Evolutionary conservation across 2,888 invertebrate genomes (phyloP), one percentile per base, ranked within the genome.

Genomic region (Ametastegia equiseti): DNA sequence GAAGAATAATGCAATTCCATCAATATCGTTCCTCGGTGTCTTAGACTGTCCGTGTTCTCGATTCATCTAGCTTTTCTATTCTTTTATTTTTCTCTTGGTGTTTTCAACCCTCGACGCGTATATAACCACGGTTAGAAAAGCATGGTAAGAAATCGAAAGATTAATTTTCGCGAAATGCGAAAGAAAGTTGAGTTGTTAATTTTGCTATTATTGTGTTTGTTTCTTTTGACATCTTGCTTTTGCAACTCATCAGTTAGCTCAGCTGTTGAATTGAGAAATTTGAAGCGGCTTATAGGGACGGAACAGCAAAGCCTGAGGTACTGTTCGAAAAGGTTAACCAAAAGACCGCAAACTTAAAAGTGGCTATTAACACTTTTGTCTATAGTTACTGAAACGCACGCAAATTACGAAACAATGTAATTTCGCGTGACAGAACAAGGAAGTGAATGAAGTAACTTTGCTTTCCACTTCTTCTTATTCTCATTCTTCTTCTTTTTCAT

Each of bases 401-500:
- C 75, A 75, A 75, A 75, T 75, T 75, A 54, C 75, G 75, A 75
- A 75, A 75, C 75, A 75, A 75, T 75, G 50, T 50, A 75, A 75
- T 75, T 75, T 75, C n/a, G 75, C 75, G 75, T 75, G 75, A 75
- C 75, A 75, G 75, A 75, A 75, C 75, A 75, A 75, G 75, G 75
- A 75, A 75, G 75, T 75, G 75, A 75, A 75, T 75, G 75, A 75
- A 75, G 75, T 75, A 75, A 75, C 75, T 54, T 19, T 15, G 23
- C n/a, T 54, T 75, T 75, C 36, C 54, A 36, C 75, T 75, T 73
- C 42, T 71, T 23, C 60, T 30, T 60, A 5, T 69, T 71, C 60
- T 60, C 4, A n/a, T 30, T 30, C 13, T 13, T 30, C 47, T 47
- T 15, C 27, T n/a, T n/a, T 47, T 45, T 47, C 36, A 67, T 71